Conservation (phyloP, 2,888 invertebrate genomes). For the Agrypnus murinus region DNA sequence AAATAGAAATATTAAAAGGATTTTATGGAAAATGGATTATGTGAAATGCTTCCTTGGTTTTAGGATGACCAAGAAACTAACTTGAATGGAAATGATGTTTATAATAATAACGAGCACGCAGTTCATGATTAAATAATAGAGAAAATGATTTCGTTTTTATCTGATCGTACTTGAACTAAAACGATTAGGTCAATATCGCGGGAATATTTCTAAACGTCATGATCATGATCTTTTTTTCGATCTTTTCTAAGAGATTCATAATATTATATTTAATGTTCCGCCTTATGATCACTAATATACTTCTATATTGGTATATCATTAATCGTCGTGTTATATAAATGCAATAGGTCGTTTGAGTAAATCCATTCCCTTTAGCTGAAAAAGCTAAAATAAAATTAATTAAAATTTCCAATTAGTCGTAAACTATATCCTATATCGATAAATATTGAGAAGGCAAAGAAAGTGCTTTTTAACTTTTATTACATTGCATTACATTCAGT, state of each 20-base stretch:
- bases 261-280: constrained; percentile 12
- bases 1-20: no score
- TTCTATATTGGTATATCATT: background rate
- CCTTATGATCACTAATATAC: constrained; percentile 11
- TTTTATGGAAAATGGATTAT: no score
- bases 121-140: constrained; percentile 1
- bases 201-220: constrained; percentile 22
- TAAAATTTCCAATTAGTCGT: no score
- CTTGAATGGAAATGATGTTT: background rate
- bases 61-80: background rate
- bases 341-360: no score
- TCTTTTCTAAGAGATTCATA: constrained; percentile 17
- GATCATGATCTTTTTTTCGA: constrained; percentile 25
- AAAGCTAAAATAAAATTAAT: no score
- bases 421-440: no score
- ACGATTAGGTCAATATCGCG: constrained; percentile 30
- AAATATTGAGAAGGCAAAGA: no score
- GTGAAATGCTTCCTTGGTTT: background rate
- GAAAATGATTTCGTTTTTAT: constrained; percentile 24
- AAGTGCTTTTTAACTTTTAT: no score
- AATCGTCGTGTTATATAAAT: background rate
- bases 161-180: constrained; percentile 30
- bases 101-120: constrained; percentile 7
- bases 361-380: no score
- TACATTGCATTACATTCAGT: no score